These are phyloP conservation scores for Aphelocoma coerulescens DNA, from an alignment of 2,113 vertebrate species.

Conservation along the genomic window DNA sequence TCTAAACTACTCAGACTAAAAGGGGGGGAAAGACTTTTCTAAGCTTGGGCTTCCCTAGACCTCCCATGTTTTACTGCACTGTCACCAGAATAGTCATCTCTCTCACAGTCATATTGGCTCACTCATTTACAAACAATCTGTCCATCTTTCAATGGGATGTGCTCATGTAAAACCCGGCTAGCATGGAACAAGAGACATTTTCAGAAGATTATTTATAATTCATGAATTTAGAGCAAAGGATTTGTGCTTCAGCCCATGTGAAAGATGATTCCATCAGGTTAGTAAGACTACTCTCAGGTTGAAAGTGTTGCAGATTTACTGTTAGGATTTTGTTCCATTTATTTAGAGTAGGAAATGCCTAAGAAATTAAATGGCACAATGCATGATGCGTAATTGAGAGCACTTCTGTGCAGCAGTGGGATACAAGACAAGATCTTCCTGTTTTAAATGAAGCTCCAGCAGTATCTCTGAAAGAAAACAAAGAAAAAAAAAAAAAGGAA, in stretches of 20 bases:
- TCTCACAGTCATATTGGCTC: background rate
- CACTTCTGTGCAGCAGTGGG: background rate
- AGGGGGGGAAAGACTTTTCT: background rate
- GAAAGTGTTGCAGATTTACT: background rate
- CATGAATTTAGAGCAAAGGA: background rate
- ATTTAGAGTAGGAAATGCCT: background rate
- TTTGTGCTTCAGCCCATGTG: background rate
- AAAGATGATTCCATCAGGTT: background rate
- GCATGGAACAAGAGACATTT: background rate
- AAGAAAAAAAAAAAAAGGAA: background rate
- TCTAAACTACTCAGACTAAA: background rate
- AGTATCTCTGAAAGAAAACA: background rate
- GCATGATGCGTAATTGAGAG: background rate
- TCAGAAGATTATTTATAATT: background rate
- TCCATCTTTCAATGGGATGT: background rate
- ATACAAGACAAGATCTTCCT: background rate
- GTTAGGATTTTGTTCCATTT: background rate
- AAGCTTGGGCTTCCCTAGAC: background rate
- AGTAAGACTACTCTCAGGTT: background rate
- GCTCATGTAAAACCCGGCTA: background rate
- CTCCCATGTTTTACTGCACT: background rate
- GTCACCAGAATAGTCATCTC: background rate
- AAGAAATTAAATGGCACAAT: background rate
- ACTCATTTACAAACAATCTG: background rate
- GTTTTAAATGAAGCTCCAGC: background rate